Evolutionary conservation across 2,113 vertebrate species (phyloP).

Genomic region (Amblyornis subalaris): DNA sequence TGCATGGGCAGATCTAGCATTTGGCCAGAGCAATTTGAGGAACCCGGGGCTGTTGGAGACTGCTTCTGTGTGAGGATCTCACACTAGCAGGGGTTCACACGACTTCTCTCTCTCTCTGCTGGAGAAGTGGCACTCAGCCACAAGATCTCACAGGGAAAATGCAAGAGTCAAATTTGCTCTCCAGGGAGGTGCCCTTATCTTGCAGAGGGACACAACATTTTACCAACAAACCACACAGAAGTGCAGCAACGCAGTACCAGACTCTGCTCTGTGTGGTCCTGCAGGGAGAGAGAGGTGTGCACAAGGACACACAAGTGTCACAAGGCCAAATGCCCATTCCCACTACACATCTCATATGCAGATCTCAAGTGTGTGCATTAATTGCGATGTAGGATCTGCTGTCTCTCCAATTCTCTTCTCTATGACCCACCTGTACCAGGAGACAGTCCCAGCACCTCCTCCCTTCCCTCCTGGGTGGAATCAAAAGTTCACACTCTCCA

Average conservation of each 20-base stretch:
- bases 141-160: background rate
- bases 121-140: background rate
- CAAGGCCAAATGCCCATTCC: background rate
- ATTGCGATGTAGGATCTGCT: background rate
- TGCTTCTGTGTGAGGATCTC: background rate
- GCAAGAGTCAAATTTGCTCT: background rate
- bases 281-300: background rate
- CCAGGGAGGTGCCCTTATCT: background rate
- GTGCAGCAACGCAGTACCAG: background rate
- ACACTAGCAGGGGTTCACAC: background rate
- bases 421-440: background rate
- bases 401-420: background rate
- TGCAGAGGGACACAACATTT: background rate
- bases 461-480: background rate
- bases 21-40: background rate
- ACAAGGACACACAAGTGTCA: background rate
- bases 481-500: background rate
- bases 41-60: background rate
- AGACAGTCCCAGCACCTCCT: background rate
- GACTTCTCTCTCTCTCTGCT: background rate
- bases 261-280: background rate
- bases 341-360: fast-evolving
- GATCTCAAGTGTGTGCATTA: background rate
- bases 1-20: background rate
- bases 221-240: background rate